A percentile compares a stretch with the other conserved stretches of the same genome.
Evolutionary conservation across 1,140 invertebrate species (phyloP).

Genomic region (Zaprionus kolodkinae): DNA sequence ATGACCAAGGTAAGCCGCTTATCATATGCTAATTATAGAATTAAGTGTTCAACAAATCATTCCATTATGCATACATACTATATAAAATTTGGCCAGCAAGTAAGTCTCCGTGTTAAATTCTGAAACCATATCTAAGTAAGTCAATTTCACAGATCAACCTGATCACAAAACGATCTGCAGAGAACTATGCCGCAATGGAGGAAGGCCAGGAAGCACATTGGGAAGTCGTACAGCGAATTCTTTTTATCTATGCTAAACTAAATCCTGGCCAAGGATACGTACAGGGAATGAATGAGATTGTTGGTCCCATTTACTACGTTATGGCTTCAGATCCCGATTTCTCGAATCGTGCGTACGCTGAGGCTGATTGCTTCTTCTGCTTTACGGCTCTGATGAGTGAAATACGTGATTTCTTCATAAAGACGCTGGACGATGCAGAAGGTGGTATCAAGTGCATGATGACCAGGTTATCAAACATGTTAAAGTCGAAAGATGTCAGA

Average conservation of each 20-base stretch:
- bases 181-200: constrained; percentile 92
- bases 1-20: constrained; percentile 90
- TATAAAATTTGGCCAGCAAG: constrained; percentile 73
- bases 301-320: constrained; percentile 98
- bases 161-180: constrained; percentile 88
- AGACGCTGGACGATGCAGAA: constrained; percentile 96
- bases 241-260: constrained; percentile 98
- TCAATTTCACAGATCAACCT: constrained; percentile 85
- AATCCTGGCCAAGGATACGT: constrained; percentile 99
- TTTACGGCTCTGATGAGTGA: constrained; percentile 99
- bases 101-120: constrained; percentile 47
- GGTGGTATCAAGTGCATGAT: constrained; percentile 95
- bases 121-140: constrained; percentile 3
- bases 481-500: constrained; percentile 91
- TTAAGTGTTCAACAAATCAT: constrained; percentile 23
- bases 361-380: constrained; percentile 98
- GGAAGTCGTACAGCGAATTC: constrained; percentile 98
- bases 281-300: constrained; percentile 99
- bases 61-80: constrained; percentile 44
- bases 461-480: constrained; percentile 89
- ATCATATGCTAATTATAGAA: not conserved
- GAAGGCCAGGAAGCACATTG: constrained; percentile 95
- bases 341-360: constrained; percentile 94
- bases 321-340: constrained; percentile 95
- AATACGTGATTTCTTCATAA: constrained; percentile 99